Conservation (phyloP, 1,140 invertebrate species). For the Orchestia grillus region DNA sequence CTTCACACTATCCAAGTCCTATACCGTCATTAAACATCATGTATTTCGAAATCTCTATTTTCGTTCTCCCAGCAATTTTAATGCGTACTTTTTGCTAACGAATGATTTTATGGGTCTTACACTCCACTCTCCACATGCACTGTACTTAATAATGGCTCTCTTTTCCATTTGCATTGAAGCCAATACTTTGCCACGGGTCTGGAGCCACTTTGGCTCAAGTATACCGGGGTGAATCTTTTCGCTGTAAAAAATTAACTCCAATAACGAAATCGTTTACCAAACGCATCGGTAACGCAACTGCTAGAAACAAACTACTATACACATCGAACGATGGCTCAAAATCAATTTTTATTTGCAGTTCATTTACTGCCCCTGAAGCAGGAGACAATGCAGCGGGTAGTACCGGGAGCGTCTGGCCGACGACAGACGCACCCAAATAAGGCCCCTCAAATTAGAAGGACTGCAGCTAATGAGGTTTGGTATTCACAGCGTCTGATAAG, state of each 20-base stretch:
- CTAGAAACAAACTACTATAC: neutral
- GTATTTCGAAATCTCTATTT: neutral
- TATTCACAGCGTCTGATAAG: neutral
- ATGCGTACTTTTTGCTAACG: no score
- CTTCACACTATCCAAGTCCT: neutral
- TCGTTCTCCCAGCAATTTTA: neutral
- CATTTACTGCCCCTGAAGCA: neutral
- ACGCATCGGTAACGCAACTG: neutral
- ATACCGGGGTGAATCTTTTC: neutral
- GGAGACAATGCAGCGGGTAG: neutral
- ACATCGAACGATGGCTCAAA: neutral
- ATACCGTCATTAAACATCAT: neutral
- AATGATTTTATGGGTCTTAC: no score
- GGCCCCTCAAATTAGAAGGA: neutral
- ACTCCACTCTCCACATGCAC: neutral
- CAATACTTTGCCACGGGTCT: neutral
- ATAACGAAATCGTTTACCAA: neutral
- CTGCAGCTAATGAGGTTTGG: neutral
- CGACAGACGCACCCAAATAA: neutral
- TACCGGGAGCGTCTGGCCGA: neutral
- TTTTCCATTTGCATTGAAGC: neutral
- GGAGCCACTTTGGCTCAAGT: neutral
- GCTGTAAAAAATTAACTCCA: neutral
- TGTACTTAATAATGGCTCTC: neutral
- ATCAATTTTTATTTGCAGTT: neutral